Base-by-base conservation (phyloP, 2,797 vertebrate species). In the Gobionotothen gibberifrons region DNA sequence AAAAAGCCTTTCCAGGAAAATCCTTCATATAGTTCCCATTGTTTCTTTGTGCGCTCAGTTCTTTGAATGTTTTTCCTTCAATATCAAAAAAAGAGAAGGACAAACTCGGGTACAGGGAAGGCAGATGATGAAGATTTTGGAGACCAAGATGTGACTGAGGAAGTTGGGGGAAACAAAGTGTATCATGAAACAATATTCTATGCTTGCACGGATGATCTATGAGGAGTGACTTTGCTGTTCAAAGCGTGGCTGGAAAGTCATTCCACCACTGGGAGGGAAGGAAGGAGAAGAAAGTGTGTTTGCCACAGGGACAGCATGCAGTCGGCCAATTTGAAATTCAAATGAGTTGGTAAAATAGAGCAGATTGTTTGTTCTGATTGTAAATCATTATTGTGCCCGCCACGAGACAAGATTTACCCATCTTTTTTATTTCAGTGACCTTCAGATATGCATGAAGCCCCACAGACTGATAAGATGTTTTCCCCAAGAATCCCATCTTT, bases 261-360 rank as follows among this genome's bases (percentile, higher is more conserved):
- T 73, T 72, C 19, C 54, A 64, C 43, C 69, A 32, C 63, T 29
- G 26, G 66, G 70, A 74, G 80, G 58, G 22, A 22, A 58, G 62
- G 67, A 77, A 68, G 69, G 71, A 71, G 69, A 85, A 75, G 78
- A 87, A 82, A 85, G 78, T 5, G 6, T 1, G 49, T 78, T 69
- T 78, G 61, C 78, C 66, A 46, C 74, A 52, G 76, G 76, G 77
- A 84, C 63, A 47, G n/a, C 61, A 72, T 66, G 32, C 61, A 82
- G 67, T 56, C 16, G 7, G 56, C 49, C 65, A 72, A 87, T 90
- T 91, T 90, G 87, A 81, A 81, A 90, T 88, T 83, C 82, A 87
- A 89, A 92, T 87, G 69, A 87, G 81, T 60, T 75, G 22, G 68
- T 79, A 72, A 90, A 85, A 87, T 64, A 87, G 70, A 79, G 56